phyloP scores from a whole-genome alignment of 1,140 invertebrate species.

The Pseudomyrmex flavicornis region DNA sequence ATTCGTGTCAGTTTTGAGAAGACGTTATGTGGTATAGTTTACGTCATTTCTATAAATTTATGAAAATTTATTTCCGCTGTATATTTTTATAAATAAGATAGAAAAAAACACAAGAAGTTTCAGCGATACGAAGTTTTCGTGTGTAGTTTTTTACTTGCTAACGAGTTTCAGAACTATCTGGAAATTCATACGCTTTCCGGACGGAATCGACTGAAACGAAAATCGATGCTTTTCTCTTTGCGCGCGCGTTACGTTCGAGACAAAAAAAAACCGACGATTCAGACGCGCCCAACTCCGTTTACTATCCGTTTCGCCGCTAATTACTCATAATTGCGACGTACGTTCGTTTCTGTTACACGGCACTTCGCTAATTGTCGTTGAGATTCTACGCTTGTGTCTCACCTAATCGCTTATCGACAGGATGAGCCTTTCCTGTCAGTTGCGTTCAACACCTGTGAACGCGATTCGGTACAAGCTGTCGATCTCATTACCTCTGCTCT shows the following conservation, averaged over 20 bases:
- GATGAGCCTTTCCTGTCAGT: background rate
- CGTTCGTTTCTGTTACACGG: background rate
- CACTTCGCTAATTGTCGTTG: constrained; percentile 18
- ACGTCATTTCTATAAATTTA: background rate
- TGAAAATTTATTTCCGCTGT: background rate
- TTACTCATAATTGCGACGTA: background rate
- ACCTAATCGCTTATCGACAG: background rate
- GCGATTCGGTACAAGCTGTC: background rate
- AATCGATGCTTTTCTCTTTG: background rate
- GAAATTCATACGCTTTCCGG: constrained; percentile 39
- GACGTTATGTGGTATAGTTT: background rate
- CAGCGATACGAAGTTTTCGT: background rate
- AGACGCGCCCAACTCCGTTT: background rate
- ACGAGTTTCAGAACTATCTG: constrained; percentile 38
- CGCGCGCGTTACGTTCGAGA: background rate
- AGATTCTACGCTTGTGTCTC: background rate
- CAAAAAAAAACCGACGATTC: background rate
- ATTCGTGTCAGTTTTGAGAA: background rate
- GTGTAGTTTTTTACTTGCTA: constrained; percentile 32
- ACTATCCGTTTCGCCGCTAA: background rate
- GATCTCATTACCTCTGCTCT: constrained; percentile 6
- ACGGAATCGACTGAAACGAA: background rate
- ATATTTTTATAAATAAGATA: background rate
- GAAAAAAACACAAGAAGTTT: background rate
- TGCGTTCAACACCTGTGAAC: constrained; percentile 18